A percentile compares a stretch with the other conserved stretches of the same genome.
These are phyloP conservation scores for Neosalanx taihuensis DNA, from an alignment of 2,797 vertebrate species.

Conservation along the genomic window DNA sequence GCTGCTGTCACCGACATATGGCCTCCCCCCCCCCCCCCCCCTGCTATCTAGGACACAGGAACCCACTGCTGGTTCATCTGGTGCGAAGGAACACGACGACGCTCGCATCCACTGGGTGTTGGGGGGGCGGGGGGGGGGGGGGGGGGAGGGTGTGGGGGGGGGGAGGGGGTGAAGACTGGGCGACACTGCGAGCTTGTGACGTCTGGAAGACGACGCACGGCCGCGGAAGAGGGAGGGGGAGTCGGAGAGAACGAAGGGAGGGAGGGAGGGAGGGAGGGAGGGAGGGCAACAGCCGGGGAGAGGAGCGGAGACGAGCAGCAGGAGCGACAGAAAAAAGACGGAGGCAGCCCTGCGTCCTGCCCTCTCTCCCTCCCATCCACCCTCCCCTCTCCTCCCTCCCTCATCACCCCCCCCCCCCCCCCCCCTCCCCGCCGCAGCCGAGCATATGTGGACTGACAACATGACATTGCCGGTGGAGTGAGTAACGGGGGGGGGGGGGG, in stretches of 20 bases:
- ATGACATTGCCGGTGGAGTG: conserved; percentile 74
- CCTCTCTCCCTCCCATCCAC: conserved; percentile 51
- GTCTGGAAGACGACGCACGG: background rate
- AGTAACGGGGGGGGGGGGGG: conserved; percentile 39
- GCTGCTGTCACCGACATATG: conserved; percentile 9
- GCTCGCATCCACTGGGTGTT: background rate
- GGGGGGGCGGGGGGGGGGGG: background rate
- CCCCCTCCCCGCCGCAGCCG: conserved; percentile 54
- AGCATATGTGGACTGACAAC: conserved; percentile 83
- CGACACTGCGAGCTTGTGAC: background rate
- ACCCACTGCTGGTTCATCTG: conserved; percentile 10
- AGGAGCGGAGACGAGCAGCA: conserved; percentile 28
- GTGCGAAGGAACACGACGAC: background rate
- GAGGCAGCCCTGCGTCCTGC: conserved; percentile 53
- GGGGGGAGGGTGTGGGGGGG: background rate
- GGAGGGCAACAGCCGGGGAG: background rate
- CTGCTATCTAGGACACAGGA: conserved; percentile 4
- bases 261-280: background rate
- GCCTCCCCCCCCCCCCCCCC: background rate
- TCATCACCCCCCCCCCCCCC: conserved; percentile 33
- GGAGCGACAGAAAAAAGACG: conserved; percentile 73
- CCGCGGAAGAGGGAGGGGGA: too few species aligned
- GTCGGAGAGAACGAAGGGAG: background rate
- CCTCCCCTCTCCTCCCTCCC: conserved; percentile 32
- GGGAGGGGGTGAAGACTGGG: background rate